These are phyloP conservation scores for Myopa tessellatipennis DNA, from an alignment of 2,888 invertebrate species.

Conservation along the genomic window DNA sequence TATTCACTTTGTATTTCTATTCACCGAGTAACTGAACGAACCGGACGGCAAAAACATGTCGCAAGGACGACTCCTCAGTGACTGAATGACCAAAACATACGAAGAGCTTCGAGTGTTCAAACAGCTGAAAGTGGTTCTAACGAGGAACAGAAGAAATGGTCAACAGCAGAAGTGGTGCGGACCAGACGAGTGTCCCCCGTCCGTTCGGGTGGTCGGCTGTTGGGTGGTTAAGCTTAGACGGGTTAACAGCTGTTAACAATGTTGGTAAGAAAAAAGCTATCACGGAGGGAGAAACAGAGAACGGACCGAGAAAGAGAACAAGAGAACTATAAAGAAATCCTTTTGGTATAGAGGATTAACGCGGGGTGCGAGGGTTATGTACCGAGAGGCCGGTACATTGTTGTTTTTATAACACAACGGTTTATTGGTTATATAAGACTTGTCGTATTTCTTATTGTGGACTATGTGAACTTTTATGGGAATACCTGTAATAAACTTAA, in stretches of 20 bases:
- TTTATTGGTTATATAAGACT: too few species aligned
- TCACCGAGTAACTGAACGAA: conserved; percentile 39
- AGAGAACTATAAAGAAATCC: too few species aligned
- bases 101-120: conserved; percentile 18
- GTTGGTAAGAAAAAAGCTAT: conserved; percentile 20
- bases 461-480: too few species aligned
- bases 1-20: conserved; percentile 33
- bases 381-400: too few species aligned
- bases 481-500: too few species aligned
- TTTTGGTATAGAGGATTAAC: too few species aligned
- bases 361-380: too few species aligned
- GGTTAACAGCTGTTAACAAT: conserved; percentile 44
- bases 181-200: not conserved
- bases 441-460: too few species aligned
- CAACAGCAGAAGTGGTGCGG: conserved; percentile 1
- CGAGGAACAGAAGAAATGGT: conserved; percentile 3
- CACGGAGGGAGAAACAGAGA: not conserved
- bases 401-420: too few species aligned
- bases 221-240: not conserved
- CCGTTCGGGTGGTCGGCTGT: not conserved
- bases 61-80: conserved; percentile 57
- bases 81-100: conserved; percentile 63
- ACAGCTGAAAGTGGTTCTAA: not conserved
- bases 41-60: conserved; percentile 46
- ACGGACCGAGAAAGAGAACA: not conserved